These are phyloP conservation scores for Eulemur macaco DNA, from an alignment of 2,113 vertebrate species.

Conservation along the genomic window DNA sequence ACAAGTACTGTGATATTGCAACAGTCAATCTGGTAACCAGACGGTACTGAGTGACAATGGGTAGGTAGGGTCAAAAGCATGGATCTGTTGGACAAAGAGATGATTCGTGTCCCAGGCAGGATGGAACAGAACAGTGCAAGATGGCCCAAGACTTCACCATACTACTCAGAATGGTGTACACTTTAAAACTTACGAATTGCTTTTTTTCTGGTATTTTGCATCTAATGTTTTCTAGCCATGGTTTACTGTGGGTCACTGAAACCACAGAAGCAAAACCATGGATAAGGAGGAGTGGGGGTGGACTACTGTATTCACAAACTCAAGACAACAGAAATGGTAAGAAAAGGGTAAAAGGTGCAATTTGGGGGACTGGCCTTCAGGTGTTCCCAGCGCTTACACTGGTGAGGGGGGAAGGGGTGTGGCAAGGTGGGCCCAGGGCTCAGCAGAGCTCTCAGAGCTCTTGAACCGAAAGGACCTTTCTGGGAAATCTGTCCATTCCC, in stretches of 20 bases:
- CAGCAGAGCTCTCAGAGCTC: not conserved
- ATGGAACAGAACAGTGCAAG: not conserved
- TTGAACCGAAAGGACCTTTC: not conserved
- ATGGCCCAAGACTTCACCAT: not conserved
- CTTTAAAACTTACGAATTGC: not conserved
- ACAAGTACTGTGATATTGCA: not conserved
- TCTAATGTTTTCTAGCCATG: not conserved
- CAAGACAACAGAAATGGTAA: not conserved
- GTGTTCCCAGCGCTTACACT: too few relatives aligned
- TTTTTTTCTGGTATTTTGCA: not conserved
- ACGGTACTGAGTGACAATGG: not conserved
- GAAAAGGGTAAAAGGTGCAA: not conserved
- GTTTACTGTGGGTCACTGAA: not conserved
- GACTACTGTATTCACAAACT: not conserved
- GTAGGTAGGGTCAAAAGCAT: not conserved
- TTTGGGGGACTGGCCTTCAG: not conserved
- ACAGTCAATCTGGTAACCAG: not conserved
- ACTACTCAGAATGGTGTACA: not conserved
- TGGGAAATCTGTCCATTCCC: too few relatives aligned
- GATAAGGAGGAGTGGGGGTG: too few relatives aligned
- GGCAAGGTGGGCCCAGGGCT: not conserved
- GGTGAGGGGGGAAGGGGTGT: fast-evolving
- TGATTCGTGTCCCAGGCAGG: not conserved
- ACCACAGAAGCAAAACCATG: not conserved
- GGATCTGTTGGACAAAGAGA: not conserved